A percentile compares a stretch with the other conserved stretches of the same genome.
phyloP scores from a whole-genome alignment of 30 jellyfish, hydroid and myxozoan genomes.

The Catostylus mosaicus region DNA sequence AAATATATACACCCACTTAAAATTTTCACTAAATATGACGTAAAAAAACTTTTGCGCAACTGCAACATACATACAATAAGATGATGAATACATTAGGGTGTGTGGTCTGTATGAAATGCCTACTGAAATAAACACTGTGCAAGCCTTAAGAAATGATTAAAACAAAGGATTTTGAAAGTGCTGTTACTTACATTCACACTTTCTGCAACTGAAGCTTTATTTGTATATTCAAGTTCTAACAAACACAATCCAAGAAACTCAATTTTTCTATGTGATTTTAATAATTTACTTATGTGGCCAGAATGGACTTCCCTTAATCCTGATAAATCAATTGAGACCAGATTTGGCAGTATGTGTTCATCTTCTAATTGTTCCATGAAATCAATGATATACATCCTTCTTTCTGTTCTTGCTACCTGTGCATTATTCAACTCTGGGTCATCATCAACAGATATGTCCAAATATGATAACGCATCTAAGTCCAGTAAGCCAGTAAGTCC shows the following conservation, averaged over 20 bases:
- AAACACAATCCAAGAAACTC: constrained; percentile 82
- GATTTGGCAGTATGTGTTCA: constrained; percentile 22
- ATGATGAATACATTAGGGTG: too few relatives aligned
- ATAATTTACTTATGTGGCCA: constrained; percentile 46
- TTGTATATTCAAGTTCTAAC: constrained; percentile 63
- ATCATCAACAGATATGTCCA: constrained; percentile 86
- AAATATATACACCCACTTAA: too few relatives aligned
- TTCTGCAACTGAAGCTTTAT: constrained; percentile 33
- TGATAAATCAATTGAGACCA: constrained; percentile 80
- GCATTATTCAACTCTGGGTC: constrained; percentile 60
- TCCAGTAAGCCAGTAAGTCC: constrained; percentile 50
- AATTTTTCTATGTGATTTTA: constrained; percentile 58
- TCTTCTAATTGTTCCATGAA: constrained; percentile 35
- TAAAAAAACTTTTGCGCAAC: too few relatives aligned
- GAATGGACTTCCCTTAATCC: constrained; percentile 65
- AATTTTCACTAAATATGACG: too few relatives aligned
- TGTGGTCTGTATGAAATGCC: too few relatives aligned
- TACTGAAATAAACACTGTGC: too few relatives aligned
- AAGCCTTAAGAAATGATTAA: not conserved
- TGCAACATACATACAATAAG: too few relatives aligned
- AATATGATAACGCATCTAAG: constrained; percentile 48
- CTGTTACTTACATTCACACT: constrained; percentile 27
- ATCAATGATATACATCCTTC: constrained; percentile 21
- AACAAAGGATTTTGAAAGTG: not conserved
- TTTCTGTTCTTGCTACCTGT: constrained; percentile 6